Evolutionary conservation across 2,888 invertebrate species (phyloP), one percentile per base, ranked within the genome.

Genomic region (Caprella mutica): DNA sequence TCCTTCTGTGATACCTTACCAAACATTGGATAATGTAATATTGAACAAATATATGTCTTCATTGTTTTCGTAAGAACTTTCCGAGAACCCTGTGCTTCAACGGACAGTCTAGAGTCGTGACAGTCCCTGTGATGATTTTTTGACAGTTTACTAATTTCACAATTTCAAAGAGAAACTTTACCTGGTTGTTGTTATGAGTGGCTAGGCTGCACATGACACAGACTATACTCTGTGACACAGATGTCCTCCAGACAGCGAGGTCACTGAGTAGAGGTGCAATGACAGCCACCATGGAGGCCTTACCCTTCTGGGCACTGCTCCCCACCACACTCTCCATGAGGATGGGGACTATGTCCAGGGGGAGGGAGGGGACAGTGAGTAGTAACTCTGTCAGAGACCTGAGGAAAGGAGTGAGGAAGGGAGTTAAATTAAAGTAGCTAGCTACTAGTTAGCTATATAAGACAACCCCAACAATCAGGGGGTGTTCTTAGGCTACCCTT

Each of bases 271-370:
- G 30, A 3, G 48, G 48, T 1, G 48, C 48, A 19, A 30, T 19
- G 8, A 17, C 27, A 12, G 29, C n/a, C 17, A 48, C 48, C 48
- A 48, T 27, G n/a, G 27, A 21, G 12, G 44, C 23, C 29, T 30
- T 29, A 21, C 17, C 21, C 29, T 26, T n/a, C n/a, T n/a, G n/a
- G 2, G 6, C 14, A 17, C 33, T 33, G 50, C 35, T 26, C 19
- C 33, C 35, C 50, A 35, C 17, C 19, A 50, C 27, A 33, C 33
- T 33, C 12, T 33, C 50, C 3, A 12, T 14, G 19, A 33, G 23
- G 30, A 29, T 24, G 12, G 3, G 2, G 21, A 90, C 85, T 55
- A 52, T 35, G 19, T 87, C 83, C n/a, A n/a, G n/a, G n/a, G n/a
- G n/a, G n/a, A n/a, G n/a, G n/a, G n/a, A n/a, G n/a, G n/a, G n/a